Percentiles rank a stretch among this genome's conserved stretches.
phyloP scores from a whole-genome alignment of 2,797 vertebrate species.

The Basileuterus tristriatus region DNA sequence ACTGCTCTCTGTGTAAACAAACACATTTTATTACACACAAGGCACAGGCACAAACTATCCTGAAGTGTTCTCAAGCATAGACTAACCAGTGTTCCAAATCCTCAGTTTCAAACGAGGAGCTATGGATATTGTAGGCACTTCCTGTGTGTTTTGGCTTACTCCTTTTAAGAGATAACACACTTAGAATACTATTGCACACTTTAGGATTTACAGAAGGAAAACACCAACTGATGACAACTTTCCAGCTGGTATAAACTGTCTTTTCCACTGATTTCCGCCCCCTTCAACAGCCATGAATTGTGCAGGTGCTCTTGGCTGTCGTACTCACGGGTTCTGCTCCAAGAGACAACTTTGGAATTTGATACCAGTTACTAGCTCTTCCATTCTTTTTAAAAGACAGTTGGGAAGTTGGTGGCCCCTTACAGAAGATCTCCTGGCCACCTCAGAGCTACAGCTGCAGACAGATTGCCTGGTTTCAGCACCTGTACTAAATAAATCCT shows the following conservation, averaged over 20 bases:
- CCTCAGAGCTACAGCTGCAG: constrained; percentile 12
- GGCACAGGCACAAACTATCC: neutral
- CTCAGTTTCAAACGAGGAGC: neutral
- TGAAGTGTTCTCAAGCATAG: neutral
- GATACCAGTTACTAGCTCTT: neutral
- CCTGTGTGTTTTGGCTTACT: neutral
- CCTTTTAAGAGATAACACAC: neutral
- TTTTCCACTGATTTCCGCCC: neutral
- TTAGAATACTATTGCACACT: neutral
- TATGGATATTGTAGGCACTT: neutral
- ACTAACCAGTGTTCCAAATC: neutral
- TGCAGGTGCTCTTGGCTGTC: neutral
- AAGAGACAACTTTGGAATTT: neutral
- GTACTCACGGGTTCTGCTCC: neutral
- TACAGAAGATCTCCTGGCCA: neutral
- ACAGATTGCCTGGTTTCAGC: neutral
- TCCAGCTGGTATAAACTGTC: neutral
- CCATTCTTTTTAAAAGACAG: neutral
- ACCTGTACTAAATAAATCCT: constrained; percentile 3
- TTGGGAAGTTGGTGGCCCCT: neutral
- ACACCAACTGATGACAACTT: neutral
- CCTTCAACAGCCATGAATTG: neutral
- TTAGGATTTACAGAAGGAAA: neutral
- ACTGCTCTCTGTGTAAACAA: neutral
- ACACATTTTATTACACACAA: neutral